A percentile compares a stretch with the other conserved stretches of the same genome.
phyloP scores from a whole-genome alignment of 2,797 vertebrate genomes.

The Okamejei kenojei region DNA sequence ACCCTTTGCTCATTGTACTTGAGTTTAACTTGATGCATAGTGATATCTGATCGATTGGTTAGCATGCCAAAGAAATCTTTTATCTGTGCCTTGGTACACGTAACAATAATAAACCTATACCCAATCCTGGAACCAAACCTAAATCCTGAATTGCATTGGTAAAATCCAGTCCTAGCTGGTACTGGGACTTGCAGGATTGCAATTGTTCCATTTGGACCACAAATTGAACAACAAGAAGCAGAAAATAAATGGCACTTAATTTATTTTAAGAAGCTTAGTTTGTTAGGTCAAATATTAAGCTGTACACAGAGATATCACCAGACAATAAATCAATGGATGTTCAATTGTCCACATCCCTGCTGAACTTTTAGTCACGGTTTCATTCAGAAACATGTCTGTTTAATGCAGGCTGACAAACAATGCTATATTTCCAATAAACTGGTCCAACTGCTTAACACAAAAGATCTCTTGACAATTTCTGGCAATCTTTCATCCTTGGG shows the following conservation, averaged over 20 bases:
- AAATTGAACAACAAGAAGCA: not conserved
- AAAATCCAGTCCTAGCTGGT: no score
- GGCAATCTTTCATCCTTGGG: not conserved
- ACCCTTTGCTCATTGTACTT: no score
- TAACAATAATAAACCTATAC: no score
- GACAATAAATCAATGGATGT: not conserved
- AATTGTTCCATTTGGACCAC: not conserved
- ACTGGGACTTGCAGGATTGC: not conserved
- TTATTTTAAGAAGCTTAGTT: not conserved
- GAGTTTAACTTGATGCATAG: no score
- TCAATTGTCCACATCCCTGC: not conserved
- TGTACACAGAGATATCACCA: not conserved
- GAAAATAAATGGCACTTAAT: not conserved
- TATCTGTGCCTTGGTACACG: no score
- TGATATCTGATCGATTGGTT: no score
- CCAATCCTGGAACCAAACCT: no score
- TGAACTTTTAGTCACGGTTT: not conserved
- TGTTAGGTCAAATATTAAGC: not conserved
- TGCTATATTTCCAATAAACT: not conserved
- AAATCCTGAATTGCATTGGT: no score
- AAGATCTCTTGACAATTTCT: not conserved
- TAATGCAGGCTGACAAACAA: not conserved
- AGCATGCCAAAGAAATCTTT: no score
- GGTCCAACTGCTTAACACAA: not conserved
- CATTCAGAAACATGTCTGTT: not conserved